These are phyloP conservation scores for Halcyon senegalensis DNA, from an alignment of 2,113 vertebrate species.

Conservation along the genomic window DNA sequence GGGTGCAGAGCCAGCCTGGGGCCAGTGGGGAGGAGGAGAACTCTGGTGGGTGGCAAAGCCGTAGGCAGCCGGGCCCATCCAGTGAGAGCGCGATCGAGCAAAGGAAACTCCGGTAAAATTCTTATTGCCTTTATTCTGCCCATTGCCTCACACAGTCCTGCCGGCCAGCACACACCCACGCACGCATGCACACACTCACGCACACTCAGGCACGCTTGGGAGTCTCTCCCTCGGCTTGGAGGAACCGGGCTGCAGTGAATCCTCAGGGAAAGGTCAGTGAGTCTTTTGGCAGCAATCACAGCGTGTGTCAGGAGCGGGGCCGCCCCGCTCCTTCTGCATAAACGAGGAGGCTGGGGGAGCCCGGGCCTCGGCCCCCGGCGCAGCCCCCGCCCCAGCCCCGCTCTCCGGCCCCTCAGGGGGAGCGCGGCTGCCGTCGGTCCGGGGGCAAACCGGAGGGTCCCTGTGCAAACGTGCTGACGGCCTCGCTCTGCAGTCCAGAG, in stretches of 20 bases:
- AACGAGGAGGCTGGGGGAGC: constrained; percentile 51
- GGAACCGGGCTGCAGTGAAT: constrained; percentile 56
- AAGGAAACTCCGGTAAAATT: constrained; percentile 72
- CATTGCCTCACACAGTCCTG: constrained; percentile 71
- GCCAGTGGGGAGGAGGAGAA: background rate
- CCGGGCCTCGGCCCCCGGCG: background rate
- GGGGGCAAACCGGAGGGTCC: constrained; percentile 61
- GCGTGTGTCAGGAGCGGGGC: constrained; percentile 67
- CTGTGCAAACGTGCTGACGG: constrained; percentile 80
- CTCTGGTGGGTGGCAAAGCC: background rate
- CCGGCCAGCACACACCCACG: constrained; percentile 69
- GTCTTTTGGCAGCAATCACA: constrained; percentile 78
- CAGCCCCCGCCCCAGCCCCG: constrained; percentile 17
- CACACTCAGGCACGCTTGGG: constrained; percentile 56
- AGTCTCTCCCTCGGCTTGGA: constrained; percentile 71
- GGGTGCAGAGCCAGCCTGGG: background rate
- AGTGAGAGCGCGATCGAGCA: constrained; percentile 33
- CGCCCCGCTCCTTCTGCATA: constrained; percentile 71
- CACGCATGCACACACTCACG: constrained; percentile 56
- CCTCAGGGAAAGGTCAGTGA: constrained; percentile 59
- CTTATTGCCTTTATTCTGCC: constrained; percentile 84
- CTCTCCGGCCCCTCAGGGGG: constrained; percentile 17
- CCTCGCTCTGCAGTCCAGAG: constrained; percentile 60
- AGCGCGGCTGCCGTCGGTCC: constrained; percentile 48
- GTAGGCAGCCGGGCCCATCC: background rate